Base-by-base conservation (phyloP, 2,113 vertebrate genomes). In the Cyanocitta stelleri region DNA sequence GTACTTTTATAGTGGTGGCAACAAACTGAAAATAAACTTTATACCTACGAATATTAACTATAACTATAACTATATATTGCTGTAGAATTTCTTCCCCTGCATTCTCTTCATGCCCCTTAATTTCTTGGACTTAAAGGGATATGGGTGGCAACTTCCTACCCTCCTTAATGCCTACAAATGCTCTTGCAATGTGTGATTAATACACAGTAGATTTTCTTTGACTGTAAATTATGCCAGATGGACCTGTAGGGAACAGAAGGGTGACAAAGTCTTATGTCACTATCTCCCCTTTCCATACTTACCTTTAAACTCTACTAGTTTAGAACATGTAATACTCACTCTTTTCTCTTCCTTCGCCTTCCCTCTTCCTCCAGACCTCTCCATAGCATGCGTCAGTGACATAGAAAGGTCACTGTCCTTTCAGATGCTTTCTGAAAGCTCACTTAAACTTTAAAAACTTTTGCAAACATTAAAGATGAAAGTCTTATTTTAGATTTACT, bases 171-270 rank as follows among this genome's bases (percentile, higher is more conserved):
- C 18, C 37, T 48, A 8, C 37, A 56, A 64, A 44, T 37, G 11
- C 43, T 85, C 15, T 37, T 82, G 39, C 52, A 89, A 12, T 6
- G 3, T 49, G 8, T 7, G 1, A 29, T 8, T 67, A 78, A 23
- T 63, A 39, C 24, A 4, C n/a, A 67, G 27, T 41, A 39, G 7
- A n/a, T 67, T 92, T 30, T 55, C 10, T 3, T 37, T 61, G 14
- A 35, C 21, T 58, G 51, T 35, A 71, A 24, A 49, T 56, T 21
- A 30, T 43, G 35, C 12, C 52, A 68, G n/a, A 41, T 75, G 11
- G 16, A 63, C 32, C 41, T 2, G 0, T 35, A 69, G 16, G 30
- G 64, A 41, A 48, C 0, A 1, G 33, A 62, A 58, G 2, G 3
- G 12, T 58, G 51, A 71, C 35, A 71, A 49, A 85, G 39, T 62